Evolutionary conservation across 2,797 vertebrate genomes (phyloP), one percentile per base, ranked within the genome.

Genomic region (Amblyopsis hoosieri): DNA sequence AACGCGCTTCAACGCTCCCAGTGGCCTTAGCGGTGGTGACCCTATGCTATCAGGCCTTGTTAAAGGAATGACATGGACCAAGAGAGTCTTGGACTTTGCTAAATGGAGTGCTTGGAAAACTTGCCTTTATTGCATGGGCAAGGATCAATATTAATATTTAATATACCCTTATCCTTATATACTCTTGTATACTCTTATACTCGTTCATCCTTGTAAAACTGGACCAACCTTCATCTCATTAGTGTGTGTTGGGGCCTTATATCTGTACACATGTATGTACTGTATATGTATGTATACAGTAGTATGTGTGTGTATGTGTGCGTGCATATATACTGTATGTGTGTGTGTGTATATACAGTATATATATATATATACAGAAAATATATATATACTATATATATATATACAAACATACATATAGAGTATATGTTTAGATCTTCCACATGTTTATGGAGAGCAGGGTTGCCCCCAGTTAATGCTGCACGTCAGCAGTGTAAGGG

Each of bases 401-500:
- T 74, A 69, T 62, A 74, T 3, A 23, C 2, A 23, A 23, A 23
- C 23, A 23, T 23, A 59, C 72, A 74, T 55, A 84, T 86, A 79
- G 79, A 23, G 23, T 23, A 23, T 23, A 23, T 23, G 23, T 23
- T 23, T 23, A 23, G 3, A 23, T 23, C 23, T 3, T 23, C 3
- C 3, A 23, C 23, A 23, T 23, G 23, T 23, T 23, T 23, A 77
- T 56, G 72, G 68, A 60, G 62, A 62, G 71, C 67, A 72, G 78
- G 33, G 75, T 81, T 76, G 79, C 80, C 69, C 71, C 69, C 74
- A 9, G 75, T 87, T 85, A 85, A 87, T 89, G 88, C 87, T 88
- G 83, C 85, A 85, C 90, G 87, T 87, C 83, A 88, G 83, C 75
- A 75, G 77, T 84, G 79, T 83, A 74, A 84, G 81, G 79, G 84